Evolutionary conservation across 2,113 vertebrate genomes (phyloP).

Genomic region (Mionectes macconnelli): DNA sequence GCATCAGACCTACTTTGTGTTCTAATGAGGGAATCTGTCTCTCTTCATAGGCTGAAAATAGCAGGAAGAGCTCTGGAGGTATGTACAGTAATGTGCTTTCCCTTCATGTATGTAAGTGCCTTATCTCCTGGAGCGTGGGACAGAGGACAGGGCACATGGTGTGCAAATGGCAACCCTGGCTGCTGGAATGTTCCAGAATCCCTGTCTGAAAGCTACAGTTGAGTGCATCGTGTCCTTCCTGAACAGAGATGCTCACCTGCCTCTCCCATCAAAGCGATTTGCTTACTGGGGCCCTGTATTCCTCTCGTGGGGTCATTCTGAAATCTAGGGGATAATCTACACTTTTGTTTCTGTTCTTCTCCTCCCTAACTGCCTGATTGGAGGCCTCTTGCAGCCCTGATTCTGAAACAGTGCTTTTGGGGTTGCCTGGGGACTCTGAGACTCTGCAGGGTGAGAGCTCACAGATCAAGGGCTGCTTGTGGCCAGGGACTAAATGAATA

Average conservation of each 20-base stretch:
- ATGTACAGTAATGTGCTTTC: background rate
- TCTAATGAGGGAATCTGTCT: background rate
- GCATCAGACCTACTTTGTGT: background rate
- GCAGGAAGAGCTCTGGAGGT: conserved; percentile 75
- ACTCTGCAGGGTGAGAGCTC: background rate
- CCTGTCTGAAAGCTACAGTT: background rate
- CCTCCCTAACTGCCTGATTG: background rate
- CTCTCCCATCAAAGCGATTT: background rate
- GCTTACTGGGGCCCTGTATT: background rate
- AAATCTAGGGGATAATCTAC: background rate
- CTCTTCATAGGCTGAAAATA: conserved; percentile 70
- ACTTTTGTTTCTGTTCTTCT: background rate
- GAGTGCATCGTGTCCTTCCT: accelerated
- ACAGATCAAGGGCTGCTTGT: background rate
- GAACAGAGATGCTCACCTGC: background rate
- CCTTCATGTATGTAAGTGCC: accelerated
- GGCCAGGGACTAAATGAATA: background rate
- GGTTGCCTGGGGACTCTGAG: background rate
- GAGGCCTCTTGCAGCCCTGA: background rate
- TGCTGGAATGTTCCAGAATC: background rate
- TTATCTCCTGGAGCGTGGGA: background rate
- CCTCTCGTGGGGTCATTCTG: background rate
- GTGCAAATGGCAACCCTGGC: background rate
- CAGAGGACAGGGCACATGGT: background rate
- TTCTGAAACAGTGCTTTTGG: background rate